Percentiles rank a stretch among this genome's conserved stretches.
These are phyloP conservation scores for Drosophila meridiana DNA, from an alignment of 2,888 invertebrate genomes.

Conservation along the genomic window DNA sequence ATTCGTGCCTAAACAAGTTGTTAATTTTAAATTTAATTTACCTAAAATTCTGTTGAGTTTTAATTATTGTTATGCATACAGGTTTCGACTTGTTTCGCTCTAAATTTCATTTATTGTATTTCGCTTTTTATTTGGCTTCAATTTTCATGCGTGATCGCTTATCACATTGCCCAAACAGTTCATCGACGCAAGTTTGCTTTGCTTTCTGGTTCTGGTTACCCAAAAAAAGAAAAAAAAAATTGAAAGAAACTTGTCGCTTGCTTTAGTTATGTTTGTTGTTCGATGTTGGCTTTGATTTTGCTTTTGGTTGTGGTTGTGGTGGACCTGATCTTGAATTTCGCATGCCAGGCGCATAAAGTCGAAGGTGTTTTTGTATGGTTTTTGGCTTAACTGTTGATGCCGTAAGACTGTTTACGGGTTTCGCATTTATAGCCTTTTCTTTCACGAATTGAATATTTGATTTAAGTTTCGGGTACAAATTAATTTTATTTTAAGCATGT, in stretches of 20 bases:
- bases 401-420: conserved; percentile 28
- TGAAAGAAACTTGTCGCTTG: conserved; percentile 22
- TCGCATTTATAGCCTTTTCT: conserved; percentile 35
- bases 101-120: conserved; percentile 17
- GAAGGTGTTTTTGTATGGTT: conserved; percentile 38
- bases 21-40: background rate
- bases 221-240: background rate
- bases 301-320: conserved; percentile 2
- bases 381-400: conserved; percentile 40
- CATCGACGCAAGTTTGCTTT: conserved; percentile 22
- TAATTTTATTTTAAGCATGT: conserved; percentile 19
- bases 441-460: conserved; percentile 48
- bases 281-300: conserved; percentile 7
- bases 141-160: conserved; percentile 54
- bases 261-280: conserved; percentile 22
- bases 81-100: conserved; percentile 5
- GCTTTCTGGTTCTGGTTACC: conserved; percentile 32
- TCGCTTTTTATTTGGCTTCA: conserved; percentile 21
- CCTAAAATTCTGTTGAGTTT: background rate
- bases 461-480: conserved; percentile 20
- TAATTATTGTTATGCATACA: conserved; percentile 10
- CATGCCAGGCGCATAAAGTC: conserved; percentile 67
- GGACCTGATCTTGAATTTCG: conserved; percentile 73
- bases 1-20: conserved; percentile 1
- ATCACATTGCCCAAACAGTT: conserved; percentile 31